phyloP scores from a whole-genome alignment of 2,113 vertebrate species.

The Melanerpes formicivorus region DNA sequence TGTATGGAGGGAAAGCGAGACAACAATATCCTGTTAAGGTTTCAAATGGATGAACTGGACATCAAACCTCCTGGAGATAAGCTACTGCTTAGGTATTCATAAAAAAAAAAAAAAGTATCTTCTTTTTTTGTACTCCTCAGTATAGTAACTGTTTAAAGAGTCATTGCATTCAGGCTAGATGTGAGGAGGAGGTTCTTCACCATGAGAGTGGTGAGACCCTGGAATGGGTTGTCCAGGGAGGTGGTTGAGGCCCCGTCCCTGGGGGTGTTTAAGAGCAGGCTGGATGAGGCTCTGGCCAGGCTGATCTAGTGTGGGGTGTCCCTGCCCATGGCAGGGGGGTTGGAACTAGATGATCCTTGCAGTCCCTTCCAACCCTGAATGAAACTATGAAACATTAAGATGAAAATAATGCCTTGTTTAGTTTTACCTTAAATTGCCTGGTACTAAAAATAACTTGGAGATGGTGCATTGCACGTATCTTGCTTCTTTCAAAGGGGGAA shows the following conservation, averaged over 20 bases:
- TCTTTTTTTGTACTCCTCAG: background rate
- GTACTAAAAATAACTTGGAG: background rate
- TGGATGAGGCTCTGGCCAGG: too few relatives aligned
- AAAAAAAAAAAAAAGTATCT: background rate
- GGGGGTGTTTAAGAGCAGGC: too few relatives aligned
- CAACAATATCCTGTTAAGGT: background rate
- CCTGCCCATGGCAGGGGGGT: too few relatives aligned
- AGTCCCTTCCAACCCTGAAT: too few relatives aligned
- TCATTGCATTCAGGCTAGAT: too few relatives aligned
- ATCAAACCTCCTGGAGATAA: background rate
- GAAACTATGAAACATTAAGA: too few relatives aligned
- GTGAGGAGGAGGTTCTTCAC: too few relatives aligned
- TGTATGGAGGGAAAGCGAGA: background rate
- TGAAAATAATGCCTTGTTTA: background rate
- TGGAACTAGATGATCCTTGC: too few relatives aligned
- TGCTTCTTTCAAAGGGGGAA: background rate
- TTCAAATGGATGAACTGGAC: background rate
- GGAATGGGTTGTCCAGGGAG: too few relatives aligned
- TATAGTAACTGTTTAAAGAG: background rate
- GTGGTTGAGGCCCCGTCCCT: too few relatives aligned
- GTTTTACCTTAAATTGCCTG: background rate
- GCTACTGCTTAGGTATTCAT: background rate
- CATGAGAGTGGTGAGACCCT: too few relatives aligned
- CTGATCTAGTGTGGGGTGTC: too few relatives aligned
- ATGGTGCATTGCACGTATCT: background rate